Evolutionary conservation across 2,797 vertebrate species (phyloP), one percentile per base, ranked within the genome.

Genomic region (Enteromius paludinosus): DNA sequence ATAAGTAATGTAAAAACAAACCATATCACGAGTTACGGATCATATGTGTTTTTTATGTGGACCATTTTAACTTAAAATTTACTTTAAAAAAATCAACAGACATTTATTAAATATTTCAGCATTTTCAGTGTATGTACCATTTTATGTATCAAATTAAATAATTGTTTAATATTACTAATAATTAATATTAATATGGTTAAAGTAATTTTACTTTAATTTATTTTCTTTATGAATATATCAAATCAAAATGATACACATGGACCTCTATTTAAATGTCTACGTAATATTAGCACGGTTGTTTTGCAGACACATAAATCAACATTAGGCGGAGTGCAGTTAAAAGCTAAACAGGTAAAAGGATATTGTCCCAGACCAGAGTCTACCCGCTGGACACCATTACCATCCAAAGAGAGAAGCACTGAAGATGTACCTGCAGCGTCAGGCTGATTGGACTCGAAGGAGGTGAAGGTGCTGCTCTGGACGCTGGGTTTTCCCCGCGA

Each of bases 401-500:
- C 49, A 54, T 11, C 9, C n/a, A 52, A 54, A 66, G 3, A 66
- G 28, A 35, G 25, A 23, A 45, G 35, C 5, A 6, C 2, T 11
- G 8, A 35, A 8, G 5, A 10, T 91, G 20, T 95, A 97, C 96
- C 96, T 70, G 94, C 95, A 56, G 89, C 89, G 83, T 94, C 92
- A 59, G 94, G 94, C 90, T 93, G 94, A 88, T 92, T 93, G 84
- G 92, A 85, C 35, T 93, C 88, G n/a, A 85, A 87, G 23, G 92
- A 90, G 91, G 93, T 87, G 88, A 91, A 83, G 90, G 68, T 43
- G 89, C 95, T 91, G 95, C 94, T 87, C 86, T 94, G 92, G 49
- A 83, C 90, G 82, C 89, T 92, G 82, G 95, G 93, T 91, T 94
- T 95, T 89, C 94, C 93, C 87, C 93, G 93, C 71, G 96, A 95